phyloP scores from a whole-genome alignment of 2,113 vertebrate species.

The Danio rerio region DNA sequence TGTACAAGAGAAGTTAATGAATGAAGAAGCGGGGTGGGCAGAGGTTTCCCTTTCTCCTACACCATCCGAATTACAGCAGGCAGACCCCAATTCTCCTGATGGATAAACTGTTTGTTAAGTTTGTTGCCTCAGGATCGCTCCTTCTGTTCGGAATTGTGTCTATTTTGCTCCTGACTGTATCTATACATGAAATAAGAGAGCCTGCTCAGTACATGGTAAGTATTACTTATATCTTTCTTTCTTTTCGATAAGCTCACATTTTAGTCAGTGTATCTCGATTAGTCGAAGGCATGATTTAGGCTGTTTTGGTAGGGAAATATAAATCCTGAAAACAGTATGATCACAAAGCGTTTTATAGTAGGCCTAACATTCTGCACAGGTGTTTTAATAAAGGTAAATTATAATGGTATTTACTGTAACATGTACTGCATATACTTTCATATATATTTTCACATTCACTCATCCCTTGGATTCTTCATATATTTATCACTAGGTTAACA shows the following conservation, averaged over 20 bases:
- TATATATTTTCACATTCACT: background rate
- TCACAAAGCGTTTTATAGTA: background rate
- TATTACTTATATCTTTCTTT: background rate
- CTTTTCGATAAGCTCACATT: background rate
- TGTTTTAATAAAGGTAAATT: no score
- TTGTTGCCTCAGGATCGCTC: conserved; percentile 71
- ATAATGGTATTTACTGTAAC: no score
- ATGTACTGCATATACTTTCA: background rate
- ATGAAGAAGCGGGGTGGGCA: background rate
- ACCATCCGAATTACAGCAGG: conserved; percentile 10
- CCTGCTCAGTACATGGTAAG: conserved; percentile 85
- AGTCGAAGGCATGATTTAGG: background rate
- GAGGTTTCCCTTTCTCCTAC: background rate
- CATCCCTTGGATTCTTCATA: background rate
- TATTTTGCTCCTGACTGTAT: conserved; percentile 84
- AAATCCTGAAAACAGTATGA: background rate
- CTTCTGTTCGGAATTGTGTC: conserved; percentile 77
- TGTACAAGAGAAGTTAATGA: background rate
- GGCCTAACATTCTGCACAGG: no score
- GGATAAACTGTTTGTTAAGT: conserved; percentile 60
- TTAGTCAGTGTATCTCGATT: background rate
- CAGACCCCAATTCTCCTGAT: conserved; percentile 45
- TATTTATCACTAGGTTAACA: background rate
- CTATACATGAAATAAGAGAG: conserved; percentile 75
- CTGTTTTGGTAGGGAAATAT: background rate